Evolutionary conservation across 2,888 invertebrate genomes (phyloP).

Genomic region (Dynastes grantii): DNA sequence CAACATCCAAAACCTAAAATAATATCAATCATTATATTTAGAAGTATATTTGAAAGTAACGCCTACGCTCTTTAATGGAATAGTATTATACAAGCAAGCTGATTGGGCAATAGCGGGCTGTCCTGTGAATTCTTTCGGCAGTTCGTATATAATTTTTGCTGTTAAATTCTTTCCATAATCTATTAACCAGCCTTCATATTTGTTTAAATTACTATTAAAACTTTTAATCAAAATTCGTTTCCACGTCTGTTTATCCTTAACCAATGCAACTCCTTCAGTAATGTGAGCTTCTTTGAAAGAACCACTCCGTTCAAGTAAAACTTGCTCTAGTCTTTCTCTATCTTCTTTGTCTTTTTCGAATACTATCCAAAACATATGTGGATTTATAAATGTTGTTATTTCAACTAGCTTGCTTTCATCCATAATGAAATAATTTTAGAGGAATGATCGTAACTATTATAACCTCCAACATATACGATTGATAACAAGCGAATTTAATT

Average conservation of each 20-base stretch:
- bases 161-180: slow-evolving; percentile 17
- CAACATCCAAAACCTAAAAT: slow-evolving; percentile 18
- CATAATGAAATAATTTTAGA: not conserved
- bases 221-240: slow-evolving; percentile 35
- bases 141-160: not conserved
- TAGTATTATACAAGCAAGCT: slow-evolving; percentile 15
- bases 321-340: not conserved
- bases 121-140: slow-evolving; percentile 9
- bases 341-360: slow-evolving; percentile 52
- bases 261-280: not conserved
- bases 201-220: not conserved
- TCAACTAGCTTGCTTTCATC: slow-evolving; percentile 46
- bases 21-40: not conserved
- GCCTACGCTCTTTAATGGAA: slow-evolving; percentile 20
- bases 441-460: too few relatives aligned
- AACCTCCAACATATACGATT: too few relatives aligned
- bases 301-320: slow-evolving; percentile 14
- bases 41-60: not conserved
- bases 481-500: too few relatives aligned
- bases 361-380: slow-evolving; percentile 62
- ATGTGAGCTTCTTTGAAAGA: not conserved
- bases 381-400: slow-evolving; percentile 61
- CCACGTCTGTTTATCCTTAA: slow-evolving; percentile 29
- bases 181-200: slow-evolving; percentile 29
- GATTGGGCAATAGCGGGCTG: slow-evolving; percentile 26